These are phyloP conservation scores for Drosophila recens DNA, from an alignment of 2,888 invertebrate species.

Conservation along the genomic window DNA sequence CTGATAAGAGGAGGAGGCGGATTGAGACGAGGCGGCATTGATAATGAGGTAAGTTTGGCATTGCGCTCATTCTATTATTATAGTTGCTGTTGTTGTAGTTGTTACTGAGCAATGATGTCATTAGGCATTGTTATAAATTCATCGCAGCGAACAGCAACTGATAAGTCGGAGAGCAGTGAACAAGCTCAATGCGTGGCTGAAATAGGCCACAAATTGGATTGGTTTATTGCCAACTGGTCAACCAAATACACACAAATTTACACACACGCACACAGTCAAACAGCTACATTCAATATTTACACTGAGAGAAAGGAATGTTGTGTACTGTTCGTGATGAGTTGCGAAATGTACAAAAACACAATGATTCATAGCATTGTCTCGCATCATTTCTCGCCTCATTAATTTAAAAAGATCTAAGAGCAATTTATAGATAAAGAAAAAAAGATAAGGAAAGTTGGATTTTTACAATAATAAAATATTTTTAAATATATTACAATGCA, in stretches of 20 bases:
- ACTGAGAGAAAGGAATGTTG: constrained; percentile 21
- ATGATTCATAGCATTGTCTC: constrained; percentile 15
- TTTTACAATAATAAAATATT: neutral
- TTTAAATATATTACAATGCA: no score
- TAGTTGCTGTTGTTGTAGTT: constrained; percentile 1
- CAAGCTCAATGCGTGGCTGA: constrained; percentile 22
- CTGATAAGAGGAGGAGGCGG: constrained; percentile 47
- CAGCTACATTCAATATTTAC: constrained; percentile 27
- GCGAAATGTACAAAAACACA: neutral
- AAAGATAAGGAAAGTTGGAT: no score
- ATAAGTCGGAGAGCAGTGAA: constrained; percentile 25
- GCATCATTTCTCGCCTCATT: neutral
- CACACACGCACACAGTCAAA: constrained; percentile 2
- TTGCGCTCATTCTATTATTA: constrained; percentile 61
- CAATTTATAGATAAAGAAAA: no score
- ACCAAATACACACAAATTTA: constrained; percentile 27
- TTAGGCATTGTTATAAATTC: constrained; percentile 59
- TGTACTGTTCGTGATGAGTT: constrained; percentile 3
- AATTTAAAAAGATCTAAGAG: neutral
- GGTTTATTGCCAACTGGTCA: constrained; percentile 46
- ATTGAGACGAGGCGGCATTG: constrained; percentile 53
- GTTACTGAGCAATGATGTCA: constrained; percentile 61
- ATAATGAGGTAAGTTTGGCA: constrained; percentile 78
- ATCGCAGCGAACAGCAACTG: constrained; percentile 20
- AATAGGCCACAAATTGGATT: constrained; percentile 54